A percentile compares a stretch with the other conserved stretches of the same genome.
These are phyloP conservation scores for Pandemis cinnamomeana DNA, from an alignment of 2,888 invertebrate genomes.

Conservation along the genomic window DNA sequence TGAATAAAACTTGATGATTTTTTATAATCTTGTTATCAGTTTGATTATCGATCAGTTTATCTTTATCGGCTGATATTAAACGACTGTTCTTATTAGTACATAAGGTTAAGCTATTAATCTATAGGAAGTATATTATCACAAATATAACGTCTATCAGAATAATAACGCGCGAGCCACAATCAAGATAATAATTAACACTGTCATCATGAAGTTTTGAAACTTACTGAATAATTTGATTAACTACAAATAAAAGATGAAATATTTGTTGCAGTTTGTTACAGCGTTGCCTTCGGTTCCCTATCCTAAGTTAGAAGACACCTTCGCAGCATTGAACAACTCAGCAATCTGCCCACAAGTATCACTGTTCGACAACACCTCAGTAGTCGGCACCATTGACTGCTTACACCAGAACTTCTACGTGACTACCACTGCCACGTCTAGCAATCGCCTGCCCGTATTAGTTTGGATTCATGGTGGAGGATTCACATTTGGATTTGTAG, in stretches of 20 bases:
- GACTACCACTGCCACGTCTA: slow-evolving; percentile 51
- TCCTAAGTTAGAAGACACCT: slow-evolving; percentile 45
- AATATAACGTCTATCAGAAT: neutral
- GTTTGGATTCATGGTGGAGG: slow-evolving; percentile 63
- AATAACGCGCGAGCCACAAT: neutral
- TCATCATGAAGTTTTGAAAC: neutral
- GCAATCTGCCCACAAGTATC: slow-evolving; percentile 56
- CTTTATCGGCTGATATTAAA: too few species aligned
- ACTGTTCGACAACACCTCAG: slow-evolving; percentile 48
- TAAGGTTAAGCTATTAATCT: neutral
- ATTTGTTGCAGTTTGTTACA: neutral
- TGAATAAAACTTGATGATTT: too few species aligned
- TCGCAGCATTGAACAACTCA: slow-evolving; percentile 51
- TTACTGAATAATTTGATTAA: too few species aligned
- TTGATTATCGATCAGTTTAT: too few species aligned
- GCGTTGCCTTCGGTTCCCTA: slow-evolving; percentile 28
- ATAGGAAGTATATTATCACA: neutral
- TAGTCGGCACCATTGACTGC: slow-evolving; percentile 64
- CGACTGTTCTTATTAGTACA: neutral
- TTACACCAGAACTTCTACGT: slow-evolving; percentile 61
- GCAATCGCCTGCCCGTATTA: slow-evolving; percentile 60
- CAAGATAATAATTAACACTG: neutral
- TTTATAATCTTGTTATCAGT: too few species aligned
- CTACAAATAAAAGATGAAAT: neutral
- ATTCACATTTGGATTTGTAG: slow-evolving; percentile 52